Base-by-base conservation (phyloP, 1,140 invertebrate species). In the Drosophila baimaii region DNA sequence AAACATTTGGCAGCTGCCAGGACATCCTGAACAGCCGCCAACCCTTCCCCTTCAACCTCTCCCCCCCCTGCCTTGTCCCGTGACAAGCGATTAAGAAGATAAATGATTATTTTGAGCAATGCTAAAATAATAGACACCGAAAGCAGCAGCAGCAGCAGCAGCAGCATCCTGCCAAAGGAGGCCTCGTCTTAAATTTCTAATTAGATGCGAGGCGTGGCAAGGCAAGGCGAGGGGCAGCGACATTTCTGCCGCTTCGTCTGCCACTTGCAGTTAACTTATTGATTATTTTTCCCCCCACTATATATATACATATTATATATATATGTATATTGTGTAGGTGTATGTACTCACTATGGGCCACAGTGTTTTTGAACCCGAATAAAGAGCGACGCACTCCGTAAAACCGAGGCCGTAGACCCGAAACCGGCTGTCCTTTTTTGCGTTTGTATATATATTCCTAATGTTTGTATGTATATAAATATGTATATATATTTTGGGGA, bases 51-150 rank as follows among this genome's bases (percentile, higher is more conserved):
- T 23, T 1, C 21, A 10, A 9, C 17, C 39, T 0, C 1, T 21
- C 12, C 23, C 15, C 21, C 3, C 21, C 1, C 12, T 12, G 1
- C 7, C 21, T 8, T 5, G 1, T 9, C 8, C 4, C 46, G 29
- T 35, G 81, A 77, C 73, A 64, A 64, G 78, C 82, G 78, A 86
- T 86, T 86, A 78, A 78, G 64, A 86, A 85, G 81, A 85, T 81
- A 85, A 85, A 85, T 85, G 78, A 86, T 86, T 85, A 78, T 85
- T 85, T 86, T 85, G 74, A 81, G 82, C 74, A 81, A 78, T 86
- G 74, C 65, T 52, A 51, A 79, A 83, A 71, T 79, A 69, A 66
- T 77, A 65, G 68, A 77, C 41, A 61, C 46, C 58, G 31, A 56
- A 52, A 35, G 46, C 17, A 21, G 9, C 41, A 43, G 37, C 37